Percentiles rank a stretch among this genome's conserved stretches.
Evolutionary conservation across 2,113 vertebrate genomes (phyloP).

Genomic region (Mirza zaza): DNA sequence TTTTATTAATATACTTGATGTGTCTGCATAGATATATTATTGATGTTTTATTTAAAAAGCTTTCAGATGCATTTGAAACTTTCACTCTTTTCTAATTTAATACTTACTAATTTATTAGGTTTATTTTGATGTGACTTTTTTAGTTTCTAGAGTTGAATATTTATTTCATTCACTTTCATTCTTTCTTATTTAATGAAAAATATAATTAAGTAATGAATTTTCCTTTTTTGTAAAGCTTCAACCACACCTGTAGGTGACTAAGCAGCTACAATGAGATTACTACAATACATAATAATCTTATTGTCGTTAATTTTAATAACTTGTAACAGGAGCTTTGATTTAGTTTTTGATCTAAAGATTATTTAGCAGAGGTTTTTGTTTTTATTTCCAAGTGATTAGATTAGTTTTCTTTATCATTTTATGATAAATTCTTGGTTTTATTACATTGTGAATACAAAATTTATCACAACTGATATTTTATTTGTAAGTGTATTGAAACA

Average conservation of each 20-base stretch:
- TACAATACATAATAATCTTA: conserved; percentile 45
- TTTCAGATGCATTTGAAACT: conserved; percentile 15
- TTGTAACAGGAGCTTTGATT: conserved; percentile 48
- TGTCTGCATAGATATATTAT: not conserved
- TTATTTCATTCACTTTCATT: conserved; percentile 63
- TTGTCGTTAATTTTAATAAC: conserved; percentile 70
- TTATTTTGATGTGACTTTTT: conserved; percentile 53
- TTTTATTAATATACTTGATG: conserved; percentile 33
- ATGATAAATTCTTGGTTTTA: conserved; percentile 54
- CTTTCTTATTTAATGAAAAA: conserved; percentile 71
- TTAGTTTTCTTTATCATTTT: conserved; percentile 55
- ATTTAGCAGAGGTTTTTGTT: conserved; percentile 56
- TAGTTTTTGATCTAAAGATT: conserved; percentile 58
- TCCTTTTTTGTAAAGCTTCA: conserved; percentile 43
- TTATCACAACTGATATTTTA: conserved; percentile 40
- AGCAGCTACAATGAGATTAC: conserved; percentile 52
- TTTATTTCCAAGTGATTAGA: conserved; percentile 70
- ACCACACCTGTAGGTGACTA: conserved; percentile 35
- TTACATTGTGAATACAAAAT: conserved; percentile 35
- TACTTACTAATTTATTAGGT: conserved; percentile 27
- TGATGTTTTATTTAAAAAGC: conserved; percentile 52
- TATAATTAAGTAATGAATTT: conserved; percentile 69
- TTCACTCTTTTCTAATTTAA: conserved; percentile 33
- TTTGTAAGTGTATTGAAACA: not conserved
- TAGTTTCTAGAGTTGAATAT: conserved; percentile 36